These are phyloP conservation scores for Neopipo cinnamomea DNA, from an alignment of 2,113 vertebrate genomes.

Conservation along the genomic window DNA sequence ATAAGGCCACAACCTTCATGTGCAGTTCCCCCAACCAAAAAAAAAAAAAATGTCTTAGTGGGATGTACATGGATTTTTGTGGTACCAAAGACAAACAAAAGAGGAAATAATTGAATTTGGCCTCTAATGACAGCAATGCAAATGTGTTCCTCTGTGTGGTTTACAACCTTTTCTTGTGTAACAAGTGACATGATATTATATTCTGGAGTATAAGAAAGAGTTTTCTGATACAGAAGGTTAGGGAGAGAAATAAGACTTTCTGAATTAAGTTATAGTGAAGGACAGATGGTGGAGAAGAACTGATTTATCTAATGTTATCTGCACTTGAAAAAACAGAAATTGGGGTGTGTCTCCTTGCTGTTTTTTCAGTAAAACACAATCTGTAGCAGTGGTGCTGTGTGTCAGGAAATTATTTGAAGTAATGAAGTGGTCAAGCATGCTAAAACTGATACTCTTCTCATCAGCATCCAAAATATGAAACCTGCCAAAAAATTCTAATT, in stretches of 20 bases:
- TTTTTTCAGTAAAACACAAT: not conserved
- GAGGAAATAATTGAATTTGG: not conserved
- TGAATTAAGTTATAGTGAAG: constrained; percentile 11
- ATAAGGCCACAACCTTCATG: not conserved
- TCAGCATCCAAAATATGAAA: constrained; percentile 48
- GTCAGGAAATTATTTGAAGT: constrained; percentile 24
- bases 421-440: constrained; percentile 27
- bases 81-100: not conserved
- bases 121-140: not conserved
- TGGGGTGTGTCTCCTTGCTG: not conserved
- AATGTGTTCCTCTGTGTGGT: not conserved
- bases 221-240: not conserved
- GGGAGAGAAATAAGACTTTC: not conserved
- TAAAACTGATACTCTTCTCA: constrained; percentile 60
- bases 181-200: not conserved
- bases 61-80: not conserved
- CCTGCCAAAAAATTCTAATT: constrained; percentile 72
- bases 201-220: not conserved
- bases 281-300: not conserved
- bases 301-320: not conserved
- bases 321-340: not conserved
- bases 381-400: not conserved
- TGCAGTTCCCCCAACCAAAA: not conserved
- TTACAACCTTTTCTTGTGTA: not conserved
- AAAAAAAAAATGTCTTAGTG: not conserved